Percentiles rank a stretch among this genome's conserved stretches.
These are phyloP conservation scores for Percopsis transmontana DNA, from an alignment of 2,113 vertebrate genomes.

Conservation along the genomic window DNA sequence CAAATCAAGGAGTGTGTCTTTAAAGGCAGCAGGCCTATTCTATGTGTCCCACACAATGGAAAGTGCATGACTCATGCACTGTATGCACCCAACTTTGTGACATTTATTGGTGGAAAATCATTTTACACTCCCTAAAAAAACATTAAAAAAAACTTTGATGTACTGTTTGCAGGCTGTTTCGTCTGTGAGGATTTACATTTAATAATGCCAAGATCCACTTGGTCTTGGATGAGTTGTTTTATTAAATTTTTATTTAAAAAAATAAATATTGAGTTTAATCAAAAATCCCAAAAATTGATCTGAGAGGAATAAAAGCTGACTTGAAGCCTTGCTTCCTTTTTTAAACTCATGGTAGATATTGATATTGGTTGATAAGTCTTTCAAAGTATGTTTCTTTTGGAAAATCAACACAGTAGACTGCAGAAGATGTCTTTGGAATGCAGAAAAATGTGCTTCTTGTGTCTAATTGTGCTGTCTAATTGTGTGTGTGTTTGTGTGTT, in stretches of 20 bases:
- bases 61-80: conserved; percentile 36
- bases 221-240: conserved; percentile 5
- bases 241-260: not conserved
- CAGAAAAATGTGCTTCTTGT: not conserved
- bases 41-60: conserved; percentile 31
- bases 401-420: not conserved
- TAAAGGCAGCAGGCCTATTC: conserved; percentile 28
- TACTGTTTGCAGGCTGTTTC: conserved; percentile 21
- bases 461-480: not conserved
- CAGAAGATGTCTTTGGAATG: too few relatives aligned
- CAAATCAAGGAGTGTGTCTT: not conserved
- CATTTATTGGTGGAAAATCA: conserved; percentile 46
- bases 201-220: conserved; percentile 20
- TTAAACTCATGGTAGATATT: not conserved
- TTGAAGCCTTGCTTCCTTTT: not conserved
- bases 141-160: conserved; percentile 39
- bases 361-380: not conserved
- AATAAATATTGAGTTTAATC: too few relatives aligned
- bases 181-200: conserved; percentile 28
- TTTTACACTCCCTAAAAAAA: conserved; percentile 37
- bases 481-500: not conserved
- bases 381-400: not conserved
- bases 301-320: too few relatives aligned
- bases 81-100: conserved; percentile 24
- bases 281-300: too few relatives aligned